These are phyloP conservation scores for Hafferia zeledoni DNA, from an alignment of 2,797 vertebrate genomes.

Conservation along the genomic window DNA sequence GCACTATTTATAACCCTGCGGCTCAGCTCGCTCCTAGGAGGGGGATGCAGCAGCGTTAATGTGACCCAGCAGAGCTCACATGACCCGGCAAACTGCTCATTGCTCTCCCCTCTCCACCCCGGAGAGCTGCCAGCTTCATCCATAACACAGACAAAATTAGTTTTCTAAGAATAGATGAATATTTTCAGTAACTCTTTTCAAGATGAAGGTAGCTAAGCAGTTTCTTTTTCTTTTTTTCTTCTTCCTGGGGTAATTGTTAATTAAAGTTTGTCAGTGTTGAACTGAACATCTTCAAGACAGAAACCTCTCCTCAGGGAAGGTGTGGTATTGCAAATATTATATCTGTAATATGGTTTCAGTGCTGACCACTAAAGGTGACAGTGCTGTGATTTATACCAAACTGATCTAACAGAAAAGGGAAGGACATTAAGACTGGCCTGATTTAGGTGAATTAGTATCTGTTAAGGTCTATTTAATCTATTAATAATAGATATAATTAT, in stretches of 20 bases:
- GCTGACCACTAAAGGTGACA: background rate
- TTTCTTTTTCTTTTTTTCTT: background rate
- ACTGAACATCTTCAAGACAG: background rate
- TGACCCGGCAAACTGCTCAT: background rate
- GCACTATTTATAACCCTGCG: background rate
- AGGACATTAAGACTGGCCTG: background rate
- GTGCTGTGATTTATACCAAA: background rate
- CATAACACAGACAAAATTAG: background rate
- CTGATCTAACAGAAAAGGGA: background rate
- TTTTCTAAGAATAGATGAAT: background rate
- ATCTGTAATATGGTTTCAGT: background rate
- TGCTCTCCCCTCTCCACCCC: background rate
- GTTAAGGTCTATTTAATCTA: background rate
- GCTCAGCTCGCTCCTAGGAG: background rate
- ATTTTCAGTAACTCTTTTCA: background rate
- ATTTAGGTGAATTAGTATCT: background rate
- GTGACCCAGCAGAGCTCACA: background rate
- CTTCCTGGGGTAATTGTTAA: background rate
- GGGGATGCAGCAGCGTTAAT: background rate
- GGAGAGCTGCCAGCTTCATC: background rate
- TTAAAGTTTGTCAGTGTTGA: background rate
- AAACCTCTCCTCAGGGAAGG: background rate
- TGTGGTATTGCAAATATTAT: background rate
- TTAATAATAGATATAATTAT: background rate
- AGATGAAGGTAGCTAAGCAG: background rate